Evolutionary conservation across 2,113 vertebrate species (phyloP).

Genomic region (Tychaedon coryphoeus): DNA sequence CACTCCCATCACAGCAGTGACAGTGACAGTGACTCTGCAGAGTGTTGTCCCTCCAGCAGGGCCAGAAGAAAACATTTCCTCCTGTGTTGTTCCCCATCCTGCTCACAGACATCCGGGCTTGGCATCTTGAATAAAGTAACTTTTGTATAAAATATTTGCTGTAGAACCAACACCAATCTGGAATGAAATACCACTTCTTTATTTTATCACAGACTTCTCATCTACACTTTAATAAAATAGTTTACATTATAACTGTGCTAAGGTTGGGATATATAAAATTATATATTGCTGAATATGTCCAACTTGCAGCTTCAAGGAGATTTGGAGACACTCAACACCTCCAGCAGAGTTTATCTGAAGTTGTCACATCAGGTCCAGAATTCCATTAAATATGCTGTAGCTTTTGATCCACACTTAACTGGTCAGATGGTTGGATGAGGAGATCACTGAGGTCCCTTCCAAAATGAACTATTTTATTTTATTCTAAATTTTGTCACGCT

Average conservation of each 20-base stretch:
- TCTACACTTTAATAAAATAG: not conserved
- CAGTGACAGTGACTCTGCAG: not conserved
- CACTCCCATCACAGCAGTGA: not conserved
- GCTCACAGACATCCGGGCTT: not conserved
- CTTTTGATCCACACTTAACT: not conserved
- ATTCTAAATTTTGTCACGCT: not conserved
- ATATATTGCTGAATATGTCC: not conserved
- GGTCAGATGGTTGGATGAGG: not conserved
- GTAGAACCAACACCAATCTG: not conserved
- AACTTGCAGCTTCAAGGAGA: not conserved
- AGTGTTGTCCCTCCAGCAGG: fast-evolving
- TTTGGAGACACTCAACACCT: not conserved
- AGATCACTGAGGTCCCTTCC: not conserved
- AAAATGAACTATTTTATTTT: not conserved
- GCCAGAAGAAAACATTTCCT: not conserved
- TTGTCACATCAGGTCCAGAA: not conserved
- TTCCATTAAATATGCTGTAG: not conserved
- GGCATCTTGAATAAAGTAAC: not conserved
- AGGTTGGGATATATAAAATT: not conserved
- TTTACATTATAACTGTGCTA: not conserved
- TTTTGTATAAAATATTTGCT: not conserved
- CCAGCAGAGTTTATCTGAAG: not conserved
- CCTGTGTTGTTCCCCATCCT: not conserved
- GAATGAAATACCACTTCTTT: not conserved
- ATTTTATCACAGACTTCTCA: not conserved